Evolutionary conservation across 2,797 vertebrate species (phyloP), one percentile per base, ranked within the genome.

Genomic region (Fundulus diaphanus): DNA sequence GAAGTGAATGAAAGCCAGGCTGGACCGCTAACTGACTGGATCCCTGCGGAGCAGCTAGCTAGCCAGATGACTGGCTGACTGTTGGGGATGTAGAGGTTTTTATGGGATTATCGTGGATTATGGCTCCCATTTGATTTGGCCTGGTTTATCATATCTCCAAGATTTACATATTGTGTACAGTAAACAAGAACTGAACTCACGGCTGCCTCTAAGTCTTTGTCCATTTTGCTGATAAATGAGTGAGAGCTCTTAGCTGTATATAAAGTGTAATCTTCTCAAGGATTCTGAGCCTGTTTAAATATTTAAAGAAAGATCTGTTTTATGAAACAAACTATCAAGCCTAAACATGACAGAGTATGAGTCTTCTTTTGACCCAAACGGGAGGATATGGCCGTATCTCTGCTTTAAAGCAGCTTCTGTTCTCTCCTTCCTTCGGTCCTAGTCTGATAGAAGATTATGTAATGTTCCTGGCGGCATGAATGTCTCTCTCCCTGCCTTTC

Each of bases 51-150:
- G 56, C 49, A 72, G 75, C 49, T 78, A 74, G 76, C 74, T 42
- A 72, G 74, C 72, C 73, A 77, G 76, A 87, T 78, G 84, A 87
- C 74, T 80, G 81, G 71, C 57, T 87, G 74, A 56, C 70, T 76
- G 71, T n/a, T 79, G 63, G 48, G 46, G 54, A 81, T 31, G 33
- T 80, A 57, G 81, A 73, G 76, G 76, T 88, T 90, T 84, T 89
- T 79, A 83, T 87, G 85, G 84, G 91, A 93, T 93, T 91, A 93
- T 83, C 75, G 48, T 13, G 85, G 85, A 92, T 93, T 91, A 89
- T 35, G 11, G 71, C 69, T 86, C 69, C 77, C 63, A 67, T 90
- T 92, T 89, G 68, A 87, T 88, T 89, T 80, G 35, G 59, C 51
- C 80, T 76, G 72, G 70, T 85, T 78, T 83, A 46, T 88, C 87